Evolutionary conservation across 2,888 invertebrate genomes (phyloP).

Genomic region (Thumatha senex): DNA sequence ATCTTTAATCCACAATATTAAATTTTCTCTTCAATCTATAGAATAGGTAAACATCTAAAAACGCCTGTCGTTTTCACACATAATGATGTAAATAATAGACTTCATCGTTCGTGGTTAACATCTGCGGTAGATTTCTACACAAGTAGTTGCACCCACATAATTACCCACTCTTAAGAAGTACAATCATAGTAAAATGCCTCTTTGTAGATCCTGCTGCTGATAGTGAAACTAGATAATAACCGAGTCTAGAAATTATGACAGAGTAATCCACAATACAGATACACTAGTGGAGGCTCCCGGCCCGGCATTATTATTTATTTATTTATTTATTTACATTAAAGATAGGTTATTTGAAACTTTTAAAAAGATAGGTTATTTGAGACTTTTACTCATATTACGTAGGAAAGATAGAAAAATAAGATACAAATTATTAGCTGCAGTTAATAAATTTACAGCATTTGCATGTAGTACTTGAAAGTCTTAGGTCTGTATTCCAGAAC

Average conservation of each 20-base stretch:
- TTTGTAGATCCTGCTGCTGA: slow-evolving; percentile 23
- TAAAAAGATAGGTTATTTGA: no score
- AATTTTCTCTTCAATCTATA: no score
- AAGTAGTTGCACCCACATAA: slow-evolving; percentile 26
- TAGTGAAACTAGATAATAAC: slow-evolving; percentile 39
- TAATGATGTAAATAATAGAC: slow-evolving; percentile 55
- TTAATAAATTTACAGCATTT: not conserved
- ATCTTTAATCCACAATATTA: no score
- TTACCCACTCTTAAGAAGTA: slow-evolving; percentile 30
- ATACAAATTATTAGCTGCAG: no score
- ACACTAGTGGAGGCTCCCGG: no score
- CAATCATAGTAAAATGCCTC: slow-evolving; percentile 29
- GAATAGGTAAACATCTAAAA: slow-evolving; percentile 29
- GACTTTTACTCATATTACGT: no score
- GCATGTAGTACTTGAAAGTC: not conserved
- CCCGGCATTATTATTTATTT: no score
- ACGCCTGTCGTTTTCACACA: slow-evolving; percentile 54
- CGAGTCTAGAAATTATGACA: slow-evolving; percentile 8
- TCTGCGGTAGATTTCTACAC: slow-evolving; percentile 50
- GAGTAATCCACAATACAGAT: no score
- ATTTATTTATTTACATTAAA: no score
- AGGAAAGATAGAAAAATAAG: no score
- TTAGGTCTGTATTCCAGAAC: no score
- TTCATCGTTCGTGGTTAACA: slow-evolving; percentile 46
- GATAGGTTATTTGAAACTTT: no score